Percentiles rank a stretch among this genome's conserved stretches.
Conservation (phyloP, 2,888 invertebrate species). For the Heliconius ethilla region DNA sequence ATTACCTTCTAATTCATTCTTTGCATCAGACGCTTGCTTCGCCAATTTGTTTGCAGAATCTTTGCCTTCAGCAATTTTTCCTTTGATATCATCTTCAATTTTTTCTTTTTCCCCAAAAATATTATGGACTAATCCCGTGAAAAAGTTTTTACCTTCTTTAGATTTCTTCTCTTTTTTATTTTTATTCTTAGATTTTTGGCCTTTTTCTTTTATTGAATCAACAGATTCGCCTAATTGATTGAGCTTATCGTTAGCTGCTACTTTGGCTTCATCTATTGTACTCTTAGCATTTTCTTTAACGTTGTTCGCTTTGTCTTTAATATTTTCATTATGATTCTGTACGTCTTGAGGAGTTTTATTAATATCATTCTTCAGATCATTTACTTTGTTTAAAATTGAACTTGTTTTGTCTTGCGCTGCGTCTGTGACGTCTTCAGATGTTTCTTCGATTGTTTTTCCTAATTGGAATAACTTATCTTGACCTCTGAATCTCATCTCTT, state of each 20-base stretch:
- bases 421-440: constrained; percentile 57
- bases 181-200: constrained; percentile 54
- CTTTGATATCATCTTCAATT: constrained; percentile 70
- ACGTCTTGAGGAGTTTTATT: constrained; percentile 62
- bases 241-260: constrained; percentile 61
- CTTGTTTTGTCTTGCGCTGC: constrained; percentile 44
- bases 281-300: constrained; percentile 60
- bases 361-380: constrained; percentile 57
- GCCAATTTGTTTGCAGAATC: constrained; percentile 64
- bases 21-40: constrained; percentile 64
- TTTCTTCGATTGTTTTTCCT: constrained; percentile 58
- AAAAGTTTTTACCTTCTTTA: constrained; percentile 74
- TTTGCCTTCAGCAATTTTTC: constrained; percentile 67
- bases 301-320: constrained; percentile 59
- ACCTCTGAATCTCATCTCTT: constrained; percentile 62
- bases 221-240: constrained; percentile 62
- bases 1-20: constrained; percentile 61
- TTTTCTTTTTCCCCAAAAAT: constrained; percentile 77
- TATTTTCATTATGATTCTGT: constrained; percentile 54
- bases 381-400: constrained; percentile 48
- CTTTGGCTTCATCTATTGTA: constrained; percentile 58
- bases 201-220: constrained; percentile 62
- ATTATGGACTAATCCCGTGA: constrained; percentile 72
- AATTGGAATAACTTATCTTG: constrained; percentile 58
- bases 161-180: constrained; percentile 68